Conservation (phyloP, 2,888 invertebrate genomes). For the Cotesia congregata region DNA sequence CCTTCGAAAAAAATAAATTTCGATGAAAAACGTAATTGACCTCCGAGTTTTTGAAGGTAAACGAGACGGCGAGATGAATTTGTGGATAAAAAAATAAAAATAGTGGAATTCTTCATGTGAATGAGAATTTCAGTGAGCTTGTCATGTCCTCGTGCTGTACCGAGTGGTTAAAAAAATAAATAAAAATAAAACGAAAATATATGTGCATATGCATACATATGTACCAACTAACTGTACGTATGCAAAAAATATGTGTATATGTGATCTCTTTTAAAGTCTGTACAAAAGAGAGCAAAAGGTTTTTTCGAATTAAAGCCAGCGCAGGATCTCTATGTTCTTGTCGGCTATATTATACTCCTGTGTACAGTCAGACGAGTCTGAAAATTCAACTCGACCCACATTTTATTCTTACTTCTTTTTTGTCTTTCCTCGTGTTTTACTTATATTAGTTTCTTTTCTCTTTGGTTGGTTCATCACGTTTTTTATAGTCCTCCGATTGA, state of each 20-base stretch:
- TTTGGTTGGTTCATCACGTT: not conserved
- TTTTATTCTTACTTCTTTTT: constrained; percentile 16
- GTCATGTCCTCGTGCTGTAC: not conserved
- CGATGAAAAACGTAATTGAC: not conserved
- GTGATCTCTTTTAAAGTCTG: not conserved
- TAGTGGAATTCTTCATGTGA: not conserved
- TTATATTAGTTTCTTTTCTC: constrained; percentile 11
- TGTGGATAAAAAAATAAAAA: not conserved
- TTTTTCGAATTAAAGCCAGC: not conserved
- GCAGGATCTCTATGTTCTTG: not conserved
- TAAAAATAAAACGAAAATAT: not conserved
- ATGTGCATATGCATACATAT: not conserved
- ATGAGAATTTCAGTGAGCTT: not conserved
- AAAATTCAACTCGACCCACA: constrained; percentile 28
- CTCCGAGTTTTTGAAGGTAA: not conserved
- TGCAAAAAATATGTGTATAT: not conserved
- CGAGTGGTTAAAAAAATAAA: not conserved
- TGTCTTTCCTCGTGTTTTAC: no score
- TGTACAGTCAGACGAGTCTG: constrained; percentile 6
- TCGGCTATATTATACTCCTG: not conserved
- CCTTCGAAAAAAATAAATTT: not conserved
- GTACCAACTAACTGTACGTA: not conserved
- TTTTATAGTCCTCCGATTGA: not conserved
- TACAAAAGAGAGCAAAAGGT: not conserved
- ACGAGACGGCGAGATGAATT: not conserved